Base-by-base conservation (phyloP, 2,797 vertebrate species). In the Apogon hyalosoma region DNA sequence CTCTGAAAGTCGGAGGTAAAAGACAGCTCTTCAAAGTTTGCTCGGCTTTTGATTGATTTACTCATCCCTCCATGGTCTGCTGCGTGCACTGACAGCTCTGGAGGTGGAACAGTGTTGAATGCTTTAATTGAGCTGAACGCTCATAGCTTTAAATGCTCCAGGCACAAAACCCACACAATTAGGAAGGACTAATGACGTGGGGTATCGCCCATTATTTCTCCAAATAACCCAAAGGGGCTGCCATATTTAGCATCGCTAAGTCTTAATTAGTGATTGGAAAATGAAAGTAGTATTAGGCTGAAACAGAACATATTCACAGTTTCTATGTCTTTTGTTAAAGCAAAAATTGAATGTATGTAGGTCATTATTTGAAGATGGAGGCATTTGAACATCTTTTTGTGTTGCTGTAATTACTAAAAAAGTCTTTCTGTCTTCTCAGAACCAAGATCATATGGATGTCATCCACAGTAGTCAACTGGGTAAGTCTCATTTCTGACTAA, bases 131-230 rank as follows among this genome's bases (percentile, higher is more conserved):
- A 90, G 84, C 75, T 46, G 51, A 87, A 71, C 41, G 71, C 61
- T 73, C 42, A 1, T 72, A 82, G 86, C 83, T 73, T 60, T 36
- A 73, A 80, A 80, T 41, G 77, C 90, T 74, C 54, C 73, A 61
- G 82, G 89, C 89, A 52, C 69, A 81, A 83, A 90, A 88, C 77
- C 72, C 82, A 81, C 83, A 85, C 83, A 89, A 90, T 93, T 91
- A 84, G 71, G 38, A 51, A 43, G 57, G 73, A 79, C 78, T 91
- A 92, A 92, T 90, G 87, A 87, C 73, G 66, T 69, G 51, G 72
- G 60, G 63, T 84, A 82, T 88, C 53, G 36, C 64, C 74, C 64
- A 77, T 92, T 91, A 90, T 89, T 89, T 82, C 75, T 80, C 75
- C 75, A 89, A 90, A 87, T 84, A 90, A 86, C 75, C 88, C 69